Percentiles rank a stretch among this genome's conserved stretches.
Conservation (phyloP, 2,888 invertebrate species). For the Thyatira batis region DNA sequence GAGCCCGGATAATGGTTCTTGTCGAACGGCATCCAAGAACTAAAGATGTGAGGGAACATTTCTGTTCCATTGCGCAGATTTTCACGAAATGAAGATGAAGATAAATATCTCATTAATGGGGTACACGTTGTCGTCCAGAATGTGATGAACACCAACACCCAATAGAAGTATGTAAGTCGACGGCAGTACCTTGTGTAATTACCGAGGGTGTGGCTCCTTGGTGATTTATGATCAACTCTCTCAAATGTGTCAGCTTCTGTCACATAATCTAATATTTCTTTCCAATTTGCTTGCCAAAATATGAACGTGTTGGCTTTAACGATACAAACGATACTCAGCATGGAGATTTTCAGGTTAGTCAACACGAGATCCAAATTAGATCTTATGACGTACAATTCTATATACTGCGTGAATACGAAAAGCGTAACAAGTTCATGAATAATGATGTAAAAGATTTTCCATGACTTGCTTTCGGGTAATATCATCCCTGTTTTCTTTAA, state of each 20-base stretch:
- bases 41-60: slow-evolving; percentile 66
- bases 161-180: slow-evolving; percentile 58
- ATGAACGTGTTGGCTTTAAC: slow-evolving; percentile 59
- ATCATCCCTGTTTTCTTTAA: slow-evolving; percentile 51
- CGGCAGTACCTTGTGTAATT: slow-evolving; percentile 63
- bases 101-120: slow-evolving; percentile 52
- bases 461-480: slow-evolving; percentile 45
- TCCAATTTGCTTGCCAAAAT: slow-evolving; percentile 61
- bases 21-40: slow-evolving; percentile 69
- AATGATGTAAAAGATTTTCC: slow-evolving; percentile 39
- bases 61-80: slow-evolving; percentile 54
- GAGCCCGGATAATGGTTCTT: slow-evolving; percentile 59
- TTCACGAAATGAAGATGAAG: slow-evolving; percentile 50
- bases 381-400: slow-evolving; percentile 60
- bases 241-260: slow-evolving; percentile 63
- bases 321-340: slow-evolving; percentile 64
- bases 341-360: slow-evolving; percentile 67
- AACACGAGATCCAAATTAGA: slow-evolving; percentile 58
- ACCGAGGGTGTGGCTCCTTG: slow-evolving; percentile 44
- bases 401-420: slow-evolving; percentile 62
- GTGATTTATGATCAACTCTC: slow-evolving; percentile 40
- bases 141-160: slow-evolving; percentile 61
- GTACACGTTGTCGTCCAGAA: slow-evolving; percentile 44
- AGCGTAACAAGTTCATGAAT: slow-evolving; percentile 49
- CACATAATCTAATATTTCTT: slow-evolving; percentile 55